A percentile compares a stretch with the other conserved stretches of the same genome.
phyloP scores from a whole-genome alignment of 2,113 vertebrate genomes.

The Trematocara macrostoma region DNA sequence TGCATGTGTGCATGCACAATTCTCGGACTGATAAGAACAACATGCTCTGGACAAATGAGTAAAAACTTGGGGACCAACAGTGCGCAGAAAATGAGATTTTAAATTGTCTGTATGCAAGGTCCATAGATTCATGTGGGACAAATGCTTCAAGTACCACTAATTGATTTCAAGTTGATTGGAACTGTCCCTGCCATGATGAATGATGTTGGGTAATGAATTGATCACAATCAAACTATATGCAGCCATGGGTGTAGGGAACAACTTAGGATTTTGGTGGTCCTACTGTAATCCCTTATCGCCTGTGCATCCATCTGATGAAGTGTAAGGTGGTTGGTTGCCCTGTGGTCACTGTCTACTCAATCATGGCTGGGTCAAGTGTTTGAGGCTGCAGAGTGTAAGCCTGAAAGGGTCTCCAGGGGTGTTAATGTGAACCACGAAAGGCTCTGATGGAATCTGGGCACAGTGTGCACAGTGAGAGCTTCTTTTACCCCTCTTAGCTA shows the following conservation, averaged over 20 bases:
- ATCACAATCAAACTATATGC: neutral
- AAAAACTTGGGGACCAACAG: conserved; percentile 22
- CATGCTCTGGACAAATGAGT: conserved; percentile 19
- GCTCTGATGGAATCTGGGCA: conserved; percentile 3
- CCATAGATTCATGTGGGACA: conserved; percentile 11
- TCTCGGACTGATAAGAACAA: conserved; percentile 23
- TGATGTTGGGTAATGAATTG: conserved; percentile 22
- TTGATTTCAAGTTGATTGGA: conserved; percentile 50
- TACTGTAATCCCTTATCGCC: neutral
- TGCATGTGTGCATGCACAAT: neutral
- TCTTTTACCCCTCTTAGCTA: neutral
- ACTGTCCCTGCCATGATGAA: conserved; percentile 40
- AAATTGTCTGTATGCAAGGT: conserved; percentile 27
- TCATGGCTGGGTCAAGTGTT: conserved; percentile 38
- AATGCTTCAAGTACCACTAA: conserved; percentile 20
- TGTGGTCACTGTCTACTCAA: conserved; percentile 9
- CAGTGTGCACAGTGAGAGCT: neutral
- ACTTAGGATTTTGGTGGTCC: neutral
- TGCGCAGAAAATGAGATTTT: conserved; percentile 45
- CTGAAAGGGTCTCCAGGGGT: conserved; percentile 1
- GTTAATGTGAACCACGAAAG: conserved; percentile 4
- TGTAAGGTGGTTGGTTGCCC: conserved; percentile 21
- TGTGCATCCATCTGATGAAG: conserved; percentile 20
- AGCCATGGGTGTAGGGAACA: neutral
- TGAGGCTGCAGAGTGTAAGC: neutral